These are phyloP conservation scores for Scrobipalpa costella DNA, from an alignment of 2,888 invertebrate species.

Conservation along the genomic window DNA sequence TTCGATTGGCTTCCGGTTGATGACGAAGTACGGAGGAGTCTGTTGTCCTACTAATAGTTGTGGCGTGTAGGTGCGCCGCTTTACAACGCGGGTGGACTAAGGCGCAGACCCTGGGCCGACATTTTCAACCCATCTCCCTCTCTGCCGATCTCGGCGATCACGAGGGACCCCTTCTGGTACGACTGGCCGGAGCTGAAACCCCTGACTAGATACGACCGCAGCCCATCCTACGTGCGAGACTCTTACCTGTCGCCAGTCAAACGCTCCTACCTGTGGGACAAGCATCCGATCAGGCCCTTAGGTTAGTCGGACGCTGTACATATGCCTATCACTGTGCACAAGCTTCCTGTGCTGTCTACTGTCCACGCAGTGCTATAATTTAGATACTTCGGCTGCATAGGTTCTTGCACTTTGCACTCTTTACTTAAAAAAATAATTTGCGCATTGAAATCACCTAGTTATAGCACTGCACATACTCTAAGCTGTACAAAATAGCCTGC, in stretches of 20 bases:
- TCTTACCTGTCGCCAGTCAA: conserved; percentile 95
- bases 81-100: conserved; percentile 84
- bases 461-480: conserved; percentile 4
- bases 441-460: background rate
- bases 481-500: conserved; percentile 20
- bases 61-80: conserved; percentile 85
- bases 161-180: conserved; percentile 95
- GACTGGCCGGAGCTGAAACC: conserved; percentile 90
- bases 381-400: too few species aligned
- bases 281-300: conserved; percentile 94
- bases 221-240: conserved; percentile 90
- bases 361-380: conserved; percentile 56
- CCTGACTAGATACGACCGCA: conserved; percentile 85
- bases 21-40: conserved; percentile 63
- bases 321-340: conserved; percentile 50
- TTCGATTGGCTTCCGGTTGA: conserved; percentile 54
- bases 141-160: conserved; percentile 89
- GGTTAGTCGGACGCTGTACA: conserved; percentile 85
- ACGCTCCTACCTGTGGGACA: conserved; percentile 94
- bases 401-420: background rate
- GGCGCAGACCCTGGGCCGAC: conserved; percentile 83
- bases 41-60: conserved; percentile 67
- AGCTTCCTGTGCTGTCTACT: conserved; percentile 43
- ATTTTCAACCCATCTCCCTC: conserved; percentile 90
- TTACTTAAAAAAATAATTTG: background rate